Evolutionary conservation across 1,140 invertebrate genomes (phyloP).

Genomic region (Caerostris extrusa): DNA sequence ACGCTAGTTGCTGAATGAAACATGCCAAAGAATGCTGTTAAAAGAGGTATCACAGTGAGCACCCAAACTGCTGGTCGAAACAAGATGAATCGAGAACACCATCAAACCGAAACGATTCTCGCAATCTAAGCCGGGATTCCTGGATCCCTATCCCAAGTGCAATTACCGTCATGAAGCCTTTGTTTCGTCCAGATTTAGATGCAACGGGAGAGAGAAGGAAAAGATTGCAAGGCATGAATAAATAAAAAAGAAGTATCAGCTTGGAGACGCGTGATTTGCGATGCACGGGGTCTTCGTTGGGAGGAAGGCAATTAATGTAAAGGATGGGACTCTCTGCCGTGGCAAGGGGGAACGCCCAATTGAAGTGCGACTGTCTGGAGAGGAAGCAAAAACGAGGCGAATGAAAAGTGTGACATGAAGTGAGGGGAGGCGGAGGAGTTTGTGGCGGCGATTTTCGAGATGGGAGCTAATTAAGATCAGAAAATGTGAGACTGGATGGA

Average conservation of each 20-base stretch:
- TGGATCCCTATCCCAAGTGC: neutral
- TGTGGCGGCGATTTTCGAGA: neutral
- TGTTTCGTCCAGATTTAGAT: slow-evolving; percentile 11
- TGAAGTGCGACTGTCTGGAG: no score
- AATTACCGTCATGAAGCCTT: slow-evolving; percentile 27
- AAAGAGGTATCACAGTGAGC: neutral
- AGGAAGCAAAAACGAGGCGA: neutral
- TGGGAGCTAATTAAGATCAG: no score
- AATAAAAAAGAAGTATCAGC: no score
- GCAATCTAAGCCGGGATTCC: neutral
- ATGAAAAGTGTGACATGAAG: neutral
- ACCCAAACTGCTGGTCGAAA: neutral
- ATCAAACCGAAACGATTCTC: neutral
- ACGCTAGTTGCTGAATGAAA: no score
- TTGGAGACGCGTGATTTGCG: no score
- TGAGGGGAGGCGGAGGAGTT: neutral
- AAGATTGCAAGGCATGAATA: no score
- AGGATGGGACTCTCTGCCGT: neutral
- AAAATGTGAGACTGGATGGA: no score
- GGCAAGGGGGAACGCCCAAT: no score
- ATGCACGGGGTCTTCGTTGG: no score
- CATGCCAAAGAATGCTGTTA: no score
- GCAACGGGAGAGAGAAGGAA: neutral
- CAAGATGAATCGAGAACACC: neutral
- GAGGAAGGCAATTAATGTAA: no score